These are phyloP conservation scores for Cecropterus lyciades DNA, from an alignment of 1,140 invertebrate genomes.

Conservation along the genomic window DNA sequence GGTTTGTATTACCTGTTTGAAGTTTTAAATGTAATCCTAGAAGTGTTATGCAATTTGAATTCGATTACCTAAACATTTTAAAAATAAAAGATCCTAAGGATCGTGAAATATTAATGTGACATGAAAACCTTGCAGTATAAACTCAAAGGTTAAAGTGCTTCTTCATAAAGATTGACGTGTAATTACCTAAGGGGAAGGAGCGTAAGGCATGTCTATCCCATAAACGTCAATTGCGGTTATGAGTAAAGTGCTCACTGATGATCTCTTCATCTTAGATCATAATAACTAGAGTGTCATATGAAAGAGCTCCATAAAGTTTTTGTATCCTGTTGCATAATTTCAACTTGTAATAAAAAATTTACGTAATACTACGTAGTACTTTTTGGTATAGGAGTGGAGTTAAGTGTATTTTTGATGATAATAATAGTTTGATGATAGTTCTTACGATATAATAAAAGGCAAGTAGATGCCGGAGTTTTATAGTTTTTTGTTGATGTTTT, in stretches of 20 bases:
- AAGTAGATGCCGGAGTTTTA: not conserved
- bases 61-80: too few species aligned
- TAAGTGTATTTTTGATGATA: not conserved
- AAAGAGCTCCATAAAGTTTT: conserved; percentile 10
- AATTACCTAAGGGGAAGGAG: conserved; percentile 10
- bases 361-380: too few species aligned
- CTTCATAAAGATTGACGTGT: not conserved
- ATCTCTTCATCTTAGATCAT: conserved; percentile 28
- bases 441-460: not conserved
- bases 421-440: not conserved
- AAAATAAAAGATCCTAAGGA: too few species aligned
- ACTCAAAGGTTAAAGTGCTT: conserved; percentile 7
- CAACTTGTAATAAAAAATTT: not conserved
- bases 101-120: not conserved
- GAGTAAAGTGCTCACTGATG: conserved; percentile 27
- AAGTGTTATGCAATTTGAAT: too few species aligned
- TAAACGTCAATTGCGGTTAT: conserved; percentile 30
- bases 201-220: conserved; percentile 15
- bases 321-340: not conserved
- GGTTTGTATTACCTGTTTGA: too few species aligned
- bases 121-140: not conserved
- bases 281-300: conserved; percentile 1
- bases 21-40: too few species aligned
- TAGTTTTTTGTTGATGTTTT: not conserved
- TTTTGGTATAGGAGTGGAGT: not conserved